These are phyloP conservation scores for Buphagus erythrorhynchus DNA, from an alignment of 2,797 vertebrate genomes.

Conservation along the genomic window DNA sequence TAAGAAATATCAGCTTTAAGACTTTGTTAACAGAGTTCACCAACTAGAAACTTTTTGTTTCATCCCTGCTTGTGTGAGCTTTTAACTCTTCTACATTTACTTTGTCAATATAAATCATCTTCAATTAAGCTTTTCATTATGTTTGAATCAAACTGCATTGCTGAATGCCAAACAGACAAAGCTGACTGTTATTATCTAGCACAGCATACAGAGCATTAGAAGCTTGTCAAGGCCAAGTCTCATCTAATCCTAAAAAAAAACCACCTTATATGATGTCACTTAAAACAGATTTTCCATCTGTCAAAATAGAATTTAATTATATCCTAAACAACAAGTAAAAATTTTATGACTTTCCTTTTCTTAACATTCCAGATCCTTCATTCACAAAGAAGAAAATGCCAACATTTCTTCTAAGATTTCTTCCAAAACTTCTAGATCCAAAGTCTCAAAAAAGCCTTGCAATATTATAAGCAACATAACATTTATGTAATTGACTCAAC, in stretches of 20 bases:
- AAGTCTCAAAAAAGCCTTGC: background rate
- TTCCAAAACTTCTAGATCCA: background rate
- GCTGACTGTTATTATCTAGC: background rate
- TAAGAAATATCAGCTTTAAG: background rate
- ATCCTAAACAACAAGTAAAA: background rate
- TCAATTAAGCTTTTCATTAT: background rate
- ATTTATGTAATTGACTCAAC: background rate
- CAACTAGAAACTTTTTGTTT: background rate
- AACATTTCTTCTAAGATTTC: background rate
- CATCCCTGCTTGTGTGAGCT: background rate
- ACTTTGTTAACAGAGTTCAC: background rate
- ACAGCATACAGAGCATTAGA: background rate
- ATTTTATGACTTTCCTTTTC: background rate
- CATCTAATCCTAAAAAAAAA: background rate
- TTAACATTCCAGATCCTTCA: background rate
- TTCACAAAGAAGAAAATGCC: background rate
- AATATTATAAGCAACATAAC: background rate
- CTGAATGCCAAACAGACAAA: background rate
- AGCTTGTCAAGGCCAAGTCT: background rate
- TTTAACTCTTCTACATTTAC: background rate
- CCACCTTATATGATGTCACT: background rate
- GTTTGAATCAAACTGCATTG: background rate
- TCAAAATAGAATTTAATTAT: background rate
- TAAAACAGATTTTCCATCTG: background rate
- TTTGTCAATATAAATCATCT: background rate